Evolutionary conservation across 2,113 vertebrate genomes (phyloP), one percentile per base, ranked within the genome.

Genomic region (Puffinus mauretanicus): DNA sequence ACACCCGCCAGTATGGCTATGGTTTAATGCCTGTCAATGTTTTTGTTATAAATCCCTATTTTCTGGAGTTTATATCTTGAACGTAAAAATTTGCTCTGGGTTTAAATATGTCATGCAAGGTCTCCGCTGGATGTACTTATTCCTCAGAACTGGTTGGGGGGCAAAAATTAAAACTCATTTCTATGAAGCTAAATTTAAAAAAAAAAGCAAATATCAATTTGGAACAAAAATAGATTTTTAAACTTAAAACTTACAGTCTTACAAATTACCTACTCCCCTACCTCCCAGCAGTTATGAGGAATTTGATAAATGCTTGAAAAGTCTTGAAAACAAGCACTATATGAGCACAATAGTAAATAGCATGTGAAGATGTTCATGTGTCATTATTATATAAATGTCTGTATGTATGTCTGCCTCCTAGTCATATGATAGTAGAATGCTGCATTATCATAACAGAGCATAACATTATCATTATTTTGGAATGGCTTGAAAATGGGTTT

Each of bases 1-100:
- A 67, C 72, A 62, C 4, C 7, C 11, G 65, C 77, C 40, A 24
- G 47, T 65, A 73, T 32, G 21, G 49, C 81, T 86, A 11, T 64
- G 55, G 81, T 91, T 94, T 93, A 95, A 91, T 75, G 75, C 47
- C 51, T 94, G 75, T 57, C 84, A 16, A 2, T 88, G 94, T 92
- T 95, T 95, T 93, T 16, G n/a, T 94, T 91, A 67, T 62, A 90
- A 86, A 94, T 80, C 86, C 60, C n/a, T 86, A 26, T 94, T 95
- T 94, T 97, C 75, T 89, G 51, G 38, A 64, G 24, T 94, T 96
- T 94, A 57, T 80, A 57, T 60, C 51, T 66, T 64, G 42, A 88
- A 88, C 2, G 3, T 67, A 90, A 93, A 85, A 93, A 55, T 84
- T 88, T 95, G 22, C 78, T 93, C 24, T 80, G 67, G 46, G 49